Conservation (phyloP, 2,888 invertebrate genomes). For the Ferdinandea cuprea region DNA sequence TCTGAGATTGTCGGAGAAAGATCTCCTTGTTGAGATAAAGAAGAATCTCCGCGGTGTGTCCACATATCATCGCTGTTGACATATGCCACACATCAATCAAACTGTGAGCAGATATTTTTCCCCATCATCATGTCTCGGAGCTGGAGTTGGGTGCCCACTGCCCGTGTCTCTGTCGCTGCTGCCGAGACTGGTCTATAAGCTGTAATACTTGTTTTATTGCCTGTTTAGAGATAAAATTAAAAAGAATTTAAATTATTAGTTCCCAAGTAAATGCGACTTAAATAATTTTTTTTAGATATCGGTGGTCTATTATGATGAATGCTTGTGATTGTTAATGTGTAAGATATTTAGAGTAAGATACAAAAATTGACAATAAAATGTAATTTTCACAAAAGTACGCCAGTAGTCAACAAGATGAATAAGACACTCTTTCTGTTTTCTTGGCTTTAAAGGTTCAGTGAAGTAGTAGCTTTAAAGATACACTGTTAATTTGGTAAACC, state of each 20-base stretch:
- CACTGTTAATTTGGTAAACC: too few relatives aligned
- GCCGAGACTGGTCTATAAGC: slow-evolving; percentile 63
- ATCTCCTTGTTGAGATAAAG: slow-evolving; percentile 67
- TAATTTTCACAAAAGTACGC: too few relatives aligned
- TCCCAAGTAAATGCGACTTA: slow-evolving; percentile 41
- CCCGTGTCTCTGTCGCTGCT: not conserved
- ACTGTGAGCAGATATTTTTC: slow-evolving; percentile 23
- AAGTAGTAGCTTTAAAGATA: too few relatives aligned
- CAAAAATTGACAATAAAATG: too few relatives aligned
- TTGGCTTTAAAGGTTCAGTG: too few relatives aligned
- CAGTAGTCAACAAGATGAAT: too few relatives aligned
- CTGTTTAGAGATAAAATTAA: slow-evolving; percentile 1
- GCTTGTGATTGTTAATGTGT: too few relatives aligned
- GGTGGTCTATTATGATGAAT: slow-evolving; percentile 78
- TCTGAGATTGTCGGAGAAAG: slow-evolving; percentile 34
- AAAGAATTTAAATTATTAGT: slow-evolving; percentile 12
- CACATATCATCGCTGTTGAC: slow-evolving; percentile 74
- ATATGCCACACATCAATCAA: slow-evolving; percentile 74
- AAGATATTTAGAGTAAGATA: too few relatives aligned
- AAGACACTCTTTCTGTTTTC: too few relatives aligned
- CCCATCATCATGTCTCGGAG: slow-evolving; percentile 8
- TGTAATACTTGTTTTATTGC: slow-evolving; percentile 62
- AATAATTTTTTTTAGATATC: slow-evolving; percentile 75
- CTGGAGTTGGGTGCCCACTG: slow-evolving; percentile 71
- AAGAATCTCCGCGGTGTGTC: slow-evolving; percentile 64